Evolutionary conservation across 2,113 vertebrate genomes (phyloP), one percentile per base, ranked within the genome.

Genomic region (Procavia capensis): DNA sequence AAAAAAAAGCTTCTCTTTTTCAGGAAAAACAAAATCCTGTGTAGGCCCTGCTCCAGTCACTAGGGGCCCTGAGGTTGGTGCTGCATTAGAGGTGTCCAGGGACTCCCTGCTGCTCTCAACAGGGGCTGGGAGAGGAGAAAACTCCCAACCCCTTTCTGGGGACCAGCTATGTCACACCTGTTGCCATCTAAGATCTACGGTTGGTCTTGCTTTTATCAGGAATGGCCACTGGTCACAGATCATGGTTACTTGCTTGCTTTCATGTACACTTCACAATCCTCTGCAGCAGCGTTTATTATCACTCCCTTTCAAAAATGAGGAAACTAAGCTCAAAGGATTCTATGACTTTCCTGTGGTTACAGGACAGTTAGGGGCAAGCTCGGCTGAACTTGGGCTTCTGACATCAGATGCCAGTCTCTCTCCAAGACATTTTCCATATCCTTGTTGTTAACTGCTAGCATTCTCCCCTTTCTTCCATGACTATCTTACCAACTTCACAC

Each of bases 191-290:
- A 57, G 41, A 20, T 3, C 41, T 7, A 41, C 19, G 3, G 27
- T 0, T 6, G 3, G 79, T 24, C 70, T 47, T 54, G 22, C 47
- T 64, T 64, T 64, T 80, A 25, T 61, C 81, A 57, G 22, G 31
- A 39, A 2, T 5, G 10, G 59, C 27, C 0, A 2, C 78, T 6
- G 16, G 72, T 75, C 64, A 29, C 0, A 3, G 47, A 6, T 82
- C 45, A 3, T 7, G 1, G 3, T 14, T 19, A 31, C 0, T 0
- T 0, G n/a, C 1, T 10, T 14, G 19, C 63, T 85, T 39, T 50
- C 80, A 0, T 9, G 11, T 14, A 16, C 17, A 8, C 68, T 34
- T 8, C 63, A 83, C 39, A 19, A 31, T 16, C n/a, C 41, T 17
- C 10, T 0, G 19, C 25, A 59, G 45, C 19, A 45, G 39, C n/a